These are phyloP conservation scores for Ptiloglossa arizonensis DNA, from an alignment of 1,140 invertebrate species.

Conservation along the genomic window DNA sequence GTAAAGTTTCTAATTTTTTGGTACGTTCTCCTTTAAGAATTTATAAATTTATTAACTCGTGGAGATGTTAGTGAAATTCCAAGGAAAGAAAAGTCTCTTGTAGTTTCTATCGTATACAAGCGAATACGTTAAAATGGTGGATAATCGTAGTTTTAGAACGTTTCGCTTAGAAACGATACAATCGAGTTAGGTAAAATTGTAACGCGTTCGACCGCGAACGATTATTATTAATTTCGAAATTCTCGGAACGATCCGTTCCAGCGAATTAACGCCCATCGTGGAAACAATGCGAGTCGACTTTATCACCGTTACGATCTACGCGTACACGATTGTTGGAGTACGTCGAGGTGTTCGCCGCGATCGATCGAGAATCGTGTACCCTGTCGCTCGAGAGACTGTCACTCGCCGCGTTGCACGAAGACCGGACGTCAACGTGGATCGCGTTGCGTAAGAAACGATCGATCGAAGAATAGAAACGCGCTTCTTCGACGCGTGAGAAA, in stretches of 20 bases:
- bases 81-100: too few relatives aligned
- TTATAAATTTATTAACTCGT: too few relatives aligned
- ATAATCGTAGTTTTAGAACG: too few relatives aligned
- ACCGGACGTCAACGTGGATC: background rate
- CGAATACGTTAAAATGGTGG: too few relatives aligned
- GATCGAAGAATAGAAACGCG: slow-evolving; percentile 18
- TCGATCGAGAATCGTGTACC: slow-evolving; percentile 26
- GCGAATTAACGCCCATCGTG: background rate
- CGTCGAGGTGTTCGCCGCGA: slow-evolving; percentile 8
- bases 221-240: background rate
- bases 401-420: slow-evolving; percentile 9
- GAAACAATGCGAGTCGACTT: slow-evolving; percentile 55
- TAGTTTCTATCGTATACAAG: too few relatives aligned
- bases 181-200: too few relatives aligned
- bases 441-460: slow-evolving; percentile 35
- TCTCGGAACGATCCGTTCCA: too few relatives aligned
- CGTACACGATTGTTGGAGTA: background rate
- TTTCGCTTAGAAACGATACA: too few relatives aligned
- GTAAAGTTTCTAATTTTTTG: too few relatives aligned
- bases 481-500: background rate
- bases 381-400: slow-evolving; percentile 13
- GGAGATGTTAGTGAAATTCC: too few relatives aligned
- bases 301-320: slow-evolving; percentile 35
- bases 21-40: too few relatives aligned
- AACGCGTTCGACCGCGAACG: background rate